These are phyloP conservation scores for Onchidella celtica DNA, from an alignment of 2,888 invertebrate genomes.

Conservation along the genomic window DNA sequence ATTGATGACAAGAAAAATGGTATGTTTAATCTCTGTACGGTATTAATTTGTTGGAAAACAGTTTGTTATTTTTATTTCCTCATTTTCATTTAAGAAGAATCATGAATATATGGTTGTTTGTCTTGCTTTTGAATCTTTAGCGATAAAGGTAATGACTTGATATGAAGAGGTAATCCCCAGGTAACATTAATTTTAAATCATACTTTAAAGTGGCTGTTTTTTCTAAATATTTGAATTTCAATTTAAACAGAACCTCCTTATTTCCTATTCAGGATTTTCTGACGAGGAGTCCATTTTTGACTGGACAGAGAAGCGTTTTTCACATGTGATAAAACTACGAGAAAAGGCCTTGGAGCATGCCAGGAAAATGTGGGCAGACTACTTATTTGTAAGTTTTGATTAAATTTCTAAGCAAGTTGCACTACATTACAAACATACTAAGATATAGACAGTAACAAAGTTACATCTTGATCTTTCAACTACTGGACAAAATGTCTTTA, in stretches of 20 bases:
- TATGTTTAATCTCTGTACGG: not conserved
- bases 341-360: slow-evolving; percentile 88
- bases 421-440: no score
- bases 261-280: slow-evolving; percentile 73
- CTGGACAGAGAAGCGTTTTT: slow-evolving; percentile 89
- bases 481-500: no score
- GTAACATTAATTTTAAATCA: no score
- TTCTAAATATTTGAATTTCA: no score
- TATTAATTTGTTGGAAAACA: not conserved
- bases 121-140: not conserved
- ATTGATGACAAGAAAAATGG: slow-evolving; percentile 75
- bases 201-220: no score
- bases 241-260: no score
- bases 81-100: not conserved
- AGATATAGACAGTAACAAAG: no score
- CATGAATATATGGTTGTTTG: not conserved
- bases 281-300: slow-evolving; percentile 81
- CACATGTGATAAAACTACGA: slow-evolving; percentile 89
- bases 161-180: no score
- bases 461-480: no score
- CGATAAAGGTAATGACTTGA: not conserved
- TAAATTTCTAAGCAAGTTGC: no score
- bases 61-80: not conserved
- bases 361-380: slow-evolving; percentile 92
- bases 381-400: slow-evolving; percentile 87